Percentiles rank a stretch among this genome's conserved stretches.
Evolutionary conservation across 2,113 vertebrate genomes (phyloP).

Genomic region (Dasyprocta punctata): DNA sequence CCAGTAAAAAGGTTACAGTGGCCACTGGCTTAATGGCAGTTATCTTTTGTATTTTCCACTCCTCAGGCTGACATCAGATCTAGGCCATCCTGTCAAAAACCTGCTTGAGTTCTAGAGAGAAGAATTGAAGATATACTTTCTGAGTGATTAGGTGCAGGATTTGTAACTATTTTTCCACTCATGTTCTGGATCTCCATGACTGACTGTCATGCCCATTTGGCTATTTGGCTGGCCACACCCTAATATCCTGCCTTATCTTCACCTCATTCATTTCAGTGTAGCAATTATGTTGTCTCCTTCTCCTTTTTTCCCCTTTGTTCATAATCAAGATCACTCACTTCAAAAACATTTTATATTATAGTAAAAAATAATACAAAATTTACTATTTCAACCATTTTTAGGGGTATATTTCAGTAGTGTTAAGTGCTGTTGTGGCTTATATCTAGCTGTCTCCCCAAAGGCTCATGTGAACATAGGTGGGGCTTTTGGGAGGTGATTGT

Average conservation of each 20-base stretch:
- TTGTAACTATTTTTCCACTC: not conserved
- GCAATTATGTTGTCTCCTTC: not conserved
- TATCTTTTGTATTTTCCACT: not conserved
- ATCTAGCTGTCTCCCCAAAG: not conserved
- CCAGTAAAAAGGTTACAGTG: not conserved
- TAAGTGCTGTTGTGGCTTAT: not conserved
- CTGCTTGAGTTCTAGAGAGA: not conserved
- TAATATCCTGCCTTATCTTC: not conserved
- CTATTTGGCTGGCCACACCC: not conserved
- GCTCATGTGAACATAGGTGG: not conserved
- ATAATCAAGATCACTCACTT: not conserved
- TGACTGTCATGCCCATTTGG: not conserved
- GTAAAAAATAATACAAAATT: too few species aligned
- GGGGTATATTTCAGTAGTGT: not conserved
- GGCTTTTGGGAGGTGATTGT: not conserved
- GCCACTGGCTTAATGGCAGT: not conserved
- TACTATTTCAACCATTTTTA: not conserved
- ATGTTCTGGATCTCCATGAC: not conserved
- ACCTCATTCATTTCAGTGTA: not conserved
- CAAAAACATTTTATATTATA: not conserved
- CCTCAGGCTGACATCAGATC: not conserved
- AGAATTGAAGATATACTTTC: not conserved
- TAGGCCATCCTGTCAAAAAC: not conserved
- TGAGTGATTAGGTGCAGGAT: not conserved
- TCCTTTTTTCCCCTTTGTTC: not conserved